Conservation (phyloP, 2,113 vertebrate species). For the Gallinago media region DNA sequence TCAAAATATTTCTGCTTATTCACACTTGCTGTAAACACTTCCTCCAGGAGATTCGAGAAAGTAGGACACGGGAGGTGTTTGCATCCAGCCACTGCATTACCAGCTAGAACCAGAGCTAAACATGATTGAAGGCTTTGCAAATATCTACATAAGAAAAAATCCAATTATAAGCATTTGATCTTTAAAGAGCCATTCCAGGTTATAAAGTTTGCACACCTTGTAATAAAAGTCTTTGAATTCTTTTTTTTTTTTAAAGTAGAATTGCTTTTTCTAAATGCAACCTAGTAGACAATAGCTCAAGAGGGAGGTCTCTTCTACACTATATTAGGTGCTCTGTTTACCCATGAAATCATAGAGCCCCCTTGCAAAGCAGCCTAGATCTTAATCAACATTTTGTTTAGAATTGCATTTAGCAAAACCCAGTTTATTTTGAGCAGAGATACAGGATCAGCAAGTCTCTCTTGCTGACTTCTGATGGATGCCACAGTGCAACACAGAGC, state of each 20-base stretch:
- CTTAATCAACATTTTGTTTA: background rate
- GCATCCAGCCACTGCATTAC: conserved; percentile 24
- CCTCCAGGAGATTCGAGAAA: conserved; percentile 54
- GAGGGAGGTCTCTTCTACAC: background rate
- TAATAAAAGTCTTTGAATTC: background rate
- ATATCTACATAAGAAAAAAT: background rate
- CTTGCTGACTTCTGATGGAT: background rate
- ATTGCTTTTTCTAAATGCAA: background rate
- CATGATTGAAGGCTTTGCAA: background rate
- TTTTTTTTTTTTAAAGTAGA: background rate
- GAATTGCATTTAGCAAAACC: background rate
- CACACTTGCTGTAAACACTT: conserved; percentile 58
- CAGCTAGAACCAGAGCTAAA: conserved; percentile 4
- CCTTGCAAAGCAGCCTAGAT: background rate
- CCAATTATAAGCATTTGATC: background rate
- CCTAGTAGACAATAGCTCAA: background rate
- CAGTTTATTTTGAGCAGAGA: background rate
- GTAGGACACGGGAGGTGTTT: conserved; percentile 58
- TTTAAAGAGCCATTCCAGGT: background rate
- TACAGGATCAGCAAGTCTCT: background rate
- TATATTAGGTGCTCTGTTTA: background rate
- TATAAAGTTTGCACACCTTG: background rate
- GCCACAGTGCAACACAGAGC: background rate
- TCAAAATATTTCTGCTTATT: conserved; percentile 61
- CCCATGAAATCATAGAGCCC: background rate